These are phyloP conservation scores for Solenopsis invicta DNA, from an alignment of 1,140 invertebrate species.

Conservation along the genomic window DNA sequence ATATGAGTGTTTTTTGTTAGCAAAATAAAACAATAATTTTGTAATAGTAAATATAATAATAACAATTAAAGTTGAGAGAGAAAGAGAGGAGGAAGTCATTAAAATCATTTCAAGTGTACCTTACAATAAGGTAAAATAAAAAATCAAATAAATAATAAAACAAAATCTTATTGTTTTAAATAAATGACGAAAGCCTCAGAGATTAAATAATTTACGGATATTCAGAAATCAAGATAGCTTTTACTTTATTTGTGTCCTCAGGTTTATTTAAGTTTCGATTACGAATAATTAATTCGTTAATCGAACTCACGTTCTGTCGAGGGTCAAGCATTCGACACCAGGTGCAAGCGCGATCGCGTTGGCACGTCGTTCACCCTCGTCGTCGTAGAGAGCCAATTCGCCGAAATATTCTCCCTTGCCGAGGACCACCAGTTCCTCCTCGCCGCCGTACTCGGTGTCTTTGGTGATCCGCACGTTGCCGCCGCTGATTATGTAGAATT, in stretches of 20 bases:
- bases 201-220: background rate
- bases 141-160: background rate
- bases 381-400: slow-evolving; percentile 92
- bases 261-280: background rate
- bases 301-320: slow-evolving; percentile 92
- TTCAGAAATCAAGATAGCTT: background rate
- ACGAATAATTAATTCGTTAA: background rate
- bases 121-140: background rate
- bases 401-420: slow-evolving; percentile 93
- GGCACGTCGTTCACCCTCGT: slow-evolving; percentile 92
- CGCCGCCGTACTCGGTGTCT: slow-evolving; percentile 87
- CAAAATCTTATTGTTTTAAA: background rate
- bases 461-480: slow-evolving; percentile 94
- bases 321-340: slow-evolving; percentile 95
- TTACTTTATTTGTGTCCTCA: background rate
- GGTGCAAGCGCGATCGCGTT: slow-evolving; percentile 95
- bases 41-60: background rate
- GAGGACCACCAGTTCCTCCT: slow-evolving; percentile 89
- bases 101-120: background rate
- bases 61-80: background rate
- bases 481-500: slow-evolving; percentile 98
- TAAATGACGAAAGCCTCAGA: background rate
- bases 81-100: background rate
- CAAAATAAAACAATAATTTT: background rate
- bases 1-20: background rate